Evolutionary conservation across 2,113 vertebrate species (phyloP).

Genomic region (Notothenia rossii): DNA sequence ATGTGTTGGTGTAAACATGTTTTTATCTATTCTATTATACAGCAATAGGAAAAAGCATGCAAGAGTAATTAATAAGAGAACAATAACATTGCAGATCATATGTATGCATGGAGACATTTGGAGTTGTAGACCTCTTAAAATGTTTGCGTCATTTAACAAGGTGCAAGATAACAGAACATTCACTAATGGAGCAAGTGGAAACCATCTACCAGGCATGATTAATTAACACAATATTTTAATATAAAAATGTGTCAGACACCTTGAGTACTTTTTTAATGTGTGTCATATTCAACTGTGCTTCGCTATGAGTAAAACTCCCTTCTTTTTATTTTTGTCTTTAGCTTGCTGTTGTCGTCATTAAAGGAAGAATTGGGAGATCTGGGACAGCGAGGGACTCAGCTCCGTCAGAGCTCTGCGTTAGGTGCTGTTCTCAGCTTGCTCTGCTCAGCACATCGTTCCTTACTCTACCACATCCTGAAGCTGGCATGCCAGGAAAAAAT

Average conservation of each 20-base stretch:
- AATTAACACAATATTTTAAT: neutral
- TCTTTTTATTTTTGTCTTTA: conserved; percentile 68
- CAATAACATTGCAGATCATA: neutral
- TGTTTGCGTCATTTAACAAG: neutral
- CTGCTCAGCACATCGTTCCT: conserved; percentile 71
- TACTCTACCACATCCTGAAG: conserved; percentile 76
- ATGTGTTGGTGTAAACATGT: neutral
- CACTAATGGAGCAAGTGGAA: neutral
- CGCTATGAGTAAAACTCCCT: conserved; percentile 19
- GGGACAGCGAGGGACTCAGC: conserved; percentile 25
- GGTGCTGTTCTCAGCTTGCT: conserved; percentile 66
- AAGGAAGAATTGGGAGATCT: conserved; percentile 53
- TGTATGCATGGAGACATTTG: neutral
- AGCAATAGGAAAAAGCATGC: neutral
- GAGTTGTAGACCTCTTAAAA: neutral
- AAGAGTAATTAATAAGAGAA: neutral
- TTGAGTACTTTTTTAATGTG: no score
- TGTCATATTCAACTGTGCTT: neutral
- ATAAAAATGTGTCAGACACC: neutral
- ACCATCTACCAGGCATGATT: neutral
- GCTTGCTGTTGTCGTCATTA: conserved; percentile 53
- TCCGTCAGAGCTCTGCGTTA: conserved; percentile 55
- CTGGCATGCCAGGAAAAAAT: conserved; percentile 63
- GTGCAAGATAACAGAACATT: neutral
- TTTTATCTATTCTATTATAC: neutral